These are phyloP conservation scores for Eueides isabella DNA, from an alignment of 1,140 invertebrate genomes.

Conservation along the genomic window DNA sequence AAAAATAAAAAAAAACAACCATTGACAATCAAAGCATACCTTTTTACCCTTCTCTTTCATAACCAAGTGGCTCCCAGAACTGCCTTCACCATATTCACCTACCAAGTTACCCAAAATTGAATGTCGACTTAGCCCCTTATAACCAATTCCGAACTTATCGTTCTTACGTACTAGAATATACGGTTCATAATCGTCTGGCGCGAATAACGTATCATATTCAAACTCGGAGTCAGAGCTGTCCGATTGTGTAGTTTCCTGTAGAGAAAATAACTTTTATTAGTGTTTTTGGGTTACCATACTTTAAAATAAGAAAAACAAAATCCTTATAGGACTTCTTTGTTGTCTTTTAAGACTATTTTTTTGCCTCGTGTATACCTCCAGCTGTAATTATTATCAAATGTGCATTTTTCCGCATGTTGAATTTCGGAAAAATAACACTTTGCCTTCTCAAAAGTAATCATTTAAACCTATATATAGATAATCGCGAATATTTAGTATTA, in stretches of 20 bases:
- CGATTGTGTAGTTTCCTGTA: constrained; percentile 18
- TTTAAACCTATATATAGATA: too few relatives aligned
- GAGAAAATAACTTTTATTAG: not conserved
- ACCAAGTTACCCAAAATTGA: constrained; percentile 73
- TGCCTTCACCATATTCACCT: constrained; percentile 57
- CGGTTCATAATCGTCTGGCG: constrained; percentile 92
- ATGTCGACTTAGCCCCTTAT: constrained; percentile 89
- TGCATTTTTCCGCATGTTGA: too few relatives aligned
- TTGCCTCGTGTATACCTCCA: too few relatives aligned
- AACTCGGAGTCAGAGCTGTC: constrained; percentile 83
- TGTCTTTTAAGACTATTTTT: too few relatives aligned
- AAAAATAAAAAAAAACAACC: too few relatives aligned
- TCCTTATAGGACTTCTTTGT: not conserved
- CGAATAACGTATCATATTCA: constrained; percentile 87
- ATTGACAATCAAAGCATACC: constrained; percentile 46
- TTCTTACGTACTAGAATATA: constrained; percentile 89
- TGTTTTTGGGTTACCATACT: not conserved
- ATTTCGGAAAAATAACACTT: too few relatives aligned
- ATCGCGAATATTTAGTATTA: too few relatives aligned
- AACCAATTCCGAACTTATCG: constrained; percentile 94
- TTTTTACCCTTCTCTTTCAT: constrained; percentile 79
- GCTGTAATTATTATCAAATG: too few relatives aligned
- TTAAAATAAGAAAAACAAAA: not conserved
- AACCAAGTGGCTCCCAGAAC: constrained; percentile 66
- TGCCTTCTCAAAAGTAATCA: too few relatives aligned